These are phyloP conservation scores for Muscidifurax raptorellus DNA, from an alignment of 1,140 invertebrate genomes.

Conservation along the genomic window DNA sequence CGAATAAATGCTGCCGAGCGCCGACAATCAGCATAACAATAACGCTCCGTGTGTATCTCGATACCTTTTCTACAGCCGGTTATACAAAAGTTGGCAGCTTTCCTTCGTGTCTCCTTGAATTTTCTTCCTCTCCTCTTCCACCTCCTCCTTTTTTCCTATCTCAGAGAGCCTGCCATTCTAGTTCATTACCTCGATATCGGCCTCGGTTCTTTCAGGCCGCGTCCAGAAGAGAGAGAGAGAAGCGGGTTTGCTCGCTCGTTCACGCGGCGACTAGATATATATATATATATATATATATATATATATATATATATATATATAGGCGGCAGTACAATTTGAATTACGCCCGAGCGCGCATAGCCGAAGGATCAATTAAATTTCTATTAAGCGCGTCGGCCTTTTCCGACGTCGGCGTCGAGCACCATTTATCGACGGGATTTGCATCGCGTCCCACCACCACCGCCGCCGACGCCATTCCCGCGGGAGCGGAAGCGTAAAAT, in stretches of 20 bases:
- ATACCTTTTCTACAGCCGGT: no score
- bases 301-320: background rate
- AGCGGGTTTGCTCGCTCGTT: background rate
- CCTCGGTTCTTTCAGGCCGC: background rate
- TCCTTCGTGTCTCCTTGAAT: background rate
- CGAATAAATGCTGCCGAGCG: no score
- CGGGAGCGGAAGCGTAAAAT: slow-evolving; percentile 59
- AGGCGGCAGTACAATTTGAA: slow-evolving; percentile 64
- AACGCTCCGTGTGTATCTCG: no score
- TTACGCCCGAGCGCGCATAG: slow-evolving; percentile 69
- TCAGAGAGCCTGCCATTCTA: background rate
- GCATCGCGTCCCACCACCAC: slow-evolving; percentile 34
- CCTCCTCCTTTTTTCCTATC: background rate
- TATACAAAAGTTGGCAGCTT: no score
- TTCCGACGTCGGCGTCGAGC: slow-evolving; percentile 57
- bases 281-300: no score
- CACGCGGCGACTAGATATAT: background rate
- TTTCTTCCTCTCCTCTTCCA: background rate
- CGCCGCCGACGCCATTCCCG: slow-evolving; percentile 23
- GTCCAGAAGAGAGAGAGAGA: background rate
- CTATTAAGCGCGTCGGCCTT: slow-evolving; percentile 69
- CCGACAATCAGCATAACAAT: no score
- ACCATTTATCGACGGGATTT: slow-evolving; percentile 65
- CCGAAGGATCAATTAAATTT: slow-evolving; percentile 74
- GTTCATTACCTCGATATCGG: slow-evolving; percentile 43